phyloP scores from a whole-genome alignment of 2,888 invertebrate species.

The Cephus pulcher region DNA sequence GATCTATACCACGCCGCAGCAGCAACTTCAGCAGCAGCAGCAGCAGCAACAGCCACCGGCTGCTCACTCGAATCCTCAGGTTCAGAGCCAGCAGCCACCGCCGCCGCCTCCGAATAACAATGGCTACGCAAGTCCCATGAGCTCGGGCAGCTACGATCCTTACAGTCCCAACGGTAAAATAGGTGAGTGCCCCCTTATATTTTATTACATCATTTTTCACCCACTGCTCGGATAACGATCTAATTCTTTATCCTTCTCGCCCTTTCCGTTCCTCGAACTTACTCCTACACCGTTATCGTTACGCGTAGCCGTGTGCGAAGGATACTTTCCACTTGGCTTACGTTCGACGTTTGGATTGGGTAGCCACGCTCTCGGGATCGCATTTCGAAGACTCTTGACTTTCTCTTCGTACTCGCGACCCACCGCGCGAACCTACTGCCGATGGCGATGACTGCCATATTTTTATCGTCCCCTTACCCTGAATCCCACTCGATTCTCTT shows the following conservation, averaged over 20 bases:
- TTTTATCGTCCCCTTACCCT: neutral
- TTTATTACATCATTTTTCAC: neutral
- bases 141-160: constrained; percentile 89
- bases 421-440: neutral
- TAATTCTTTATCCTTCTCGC: neutral
- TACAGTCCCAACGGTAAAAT: constrained; percentile 91
- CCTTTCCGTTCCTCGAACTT: neutral
- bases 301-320: neutral
- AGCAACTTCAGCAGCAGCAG: constrained; percentile 43
- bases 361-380: neutral
- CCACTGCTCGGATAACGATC: neutral
- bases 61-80: constrained; percentile 45
- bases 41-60: constrained; percentile 47
- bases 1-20: constrained; percentile 67
- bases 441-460: neutral
- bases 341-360: neutral
- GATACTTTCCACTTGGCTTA: neutral
- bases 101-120: constrained; percentile 70
- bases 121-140: constrained; percentile 88
- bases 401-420: neutral
- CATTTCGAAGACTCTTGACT: neutral
- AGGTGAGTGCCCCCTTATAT: constrained; percentile 72
- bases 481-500: neutral
- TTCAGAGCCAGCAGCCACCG: constrained; percentile 31
- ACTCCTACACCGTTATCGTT: neutral